Base-by-base conservation (phyloP, 2,797 vertebrate species). In the Anabacerthia variegaticeps region DNA sequence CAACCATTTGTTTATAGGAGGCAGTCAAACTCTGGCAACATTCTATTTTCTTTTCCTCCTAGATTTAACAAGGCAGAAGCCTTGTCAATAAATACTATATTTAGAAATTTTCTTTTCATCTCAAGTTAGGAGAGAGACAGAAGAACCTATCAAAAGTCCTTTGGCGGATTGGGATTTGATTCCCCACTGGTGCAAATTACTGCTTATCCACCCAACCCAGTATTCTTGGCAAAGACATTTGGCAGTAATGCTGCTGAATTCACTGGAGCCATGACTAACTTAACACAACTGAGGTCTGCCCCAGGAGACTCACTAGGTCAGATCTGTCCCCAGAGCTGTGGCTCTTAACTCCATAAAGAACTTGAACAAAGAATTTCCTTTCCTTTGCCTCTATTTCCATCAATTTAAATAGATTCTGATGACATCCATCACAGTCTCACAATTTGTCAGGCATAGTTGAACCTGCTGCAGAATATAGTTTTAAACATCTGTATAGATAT, bases 141-240 rank as follows among this genome's bases (percentile, higher is more conserved):
- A 87, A 49, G 20, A 41, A 36, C 75, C 43, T 87, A 23, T 19
- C 0, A 3, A 4, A 93, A 66, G 49, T 37, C 27, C 30, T 73
- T 39, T 54, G 44, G n/a, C 17, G 14, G 26, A 27, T 12, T 72
- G 46, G 41, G 63, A 91, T 92, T 92, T 97, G 24, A 68, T 94
- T 49, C 36, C 46, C 14, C 28, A 12, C 32, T 89, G 65, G 26
- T 75, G 23, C 17, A 89, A 73, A 88, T 39, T 68, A 43, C 36
- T 92, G 61, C 30, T 59, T 87, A 43, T 67, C 46, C 55, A n/a
- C 59, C 67, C 59, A 36, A 90, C 32, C 17, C 5, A 0, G 26
- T 41, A 1, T 71, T 85, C 21, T 56, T 74, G 56, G 39, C 37
- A 49, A 65, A 63, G 56, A 8, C 2, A 0, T 66, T 79, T 73